Evolutionary conservation across 2,113 vertebrate genomes (phyloP).

Genomic region (Callipepla californica): DNA sequence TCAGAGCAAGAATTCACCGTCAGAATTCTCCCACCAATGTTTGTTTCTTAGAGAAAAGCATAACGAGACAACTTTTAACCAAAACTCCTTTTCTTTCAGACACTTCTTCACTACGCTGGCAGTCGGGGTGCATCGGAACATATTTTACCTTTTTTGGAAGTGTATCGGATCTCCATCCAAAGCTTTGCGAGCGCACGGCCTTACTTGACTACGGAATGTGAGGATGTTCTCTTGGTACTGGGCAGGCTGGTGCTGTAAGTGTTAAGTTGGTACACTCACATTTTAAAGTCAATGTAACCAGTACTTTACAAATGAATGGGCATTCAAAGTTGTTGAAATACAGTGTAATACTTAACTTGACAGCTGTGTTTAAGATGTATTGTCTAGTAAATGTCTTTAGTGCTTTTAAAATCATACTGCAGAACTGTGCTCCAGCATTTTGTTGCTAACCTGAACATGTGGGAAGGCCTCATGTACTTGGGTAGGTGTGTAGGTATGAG

Average conservation of each 20-base stretch:
- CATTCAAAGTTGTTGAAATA: background rate
- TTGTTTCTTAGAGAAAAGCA: background rate
- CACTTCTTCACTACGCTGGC: constrained; percentile 93
- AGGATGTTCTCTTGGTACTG: constrained; percentile 93
- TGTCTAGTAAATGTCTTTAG: background rate
- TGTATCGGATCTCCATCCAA: constrained; percentile 95
- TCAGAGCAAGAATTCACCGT: background rate
- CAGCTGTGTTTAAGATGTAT: background rate
- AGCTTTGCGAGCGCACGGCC: constrained; percentile 94
- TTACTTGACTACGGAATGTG: constrained; percentile 93
- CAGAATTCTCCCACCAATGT: background rate
- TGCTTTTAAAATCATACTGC: background rate
- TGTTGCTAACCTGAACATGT: background rate
- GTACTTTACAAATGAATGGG: background rate
- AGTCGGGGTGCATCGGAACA: constrained; percentile 95
- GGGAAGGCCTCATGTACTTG: background rate
- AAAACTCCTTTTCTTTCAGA: constrained; percentile 79
- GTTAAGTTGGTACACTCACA: constrained; percentile 32
- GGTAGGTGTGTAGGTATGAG: background rate
- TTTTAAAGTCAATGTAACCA: background rate
- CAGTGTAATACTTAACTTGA: background rate
- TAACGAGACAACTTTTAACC: background rate
- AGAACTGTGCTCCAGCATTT: background rate
- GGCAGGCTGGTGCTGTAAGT: constrained; percentile 97
- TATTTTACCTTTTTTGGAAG: constrained; percentile 91